Conservation (phyloP, 1,140 invertebrate species). For the Nebria ingens region DNA sequence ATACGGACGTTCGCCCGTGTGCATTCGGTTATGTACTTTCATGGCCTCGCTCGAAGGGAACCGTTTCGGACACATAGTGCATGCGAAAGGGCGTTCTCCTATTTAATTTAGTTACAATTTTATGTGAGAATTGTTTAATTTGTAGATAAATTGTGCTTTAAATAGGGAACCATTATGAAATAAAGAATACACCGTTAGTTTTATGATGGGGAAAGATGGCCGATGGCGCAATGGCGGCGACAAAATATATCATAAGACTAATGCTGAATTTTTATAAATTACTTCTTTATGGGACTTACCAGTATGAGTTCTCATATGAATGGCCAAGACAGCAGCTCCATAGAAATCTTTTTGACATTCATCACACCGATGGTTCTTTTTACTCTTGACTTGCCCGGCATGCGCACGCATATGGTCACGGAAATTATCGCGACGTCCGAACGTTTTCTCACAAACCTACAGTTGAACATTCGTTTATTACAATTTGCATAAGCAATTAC, state of each 20-base stretch:
- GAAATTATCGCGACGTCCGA: conserved; percentile 66
- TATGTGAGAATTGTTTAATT: too few species aligned
- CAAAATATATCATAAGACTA: too few species aligned
- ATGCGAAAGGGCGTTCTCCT: conserved; percentile 52
- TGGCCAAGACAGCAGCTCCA: conserved; percentile 51
- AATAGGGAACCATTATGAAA: too few species aligned
- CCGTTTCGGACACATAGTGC: conserved; percentile 53
- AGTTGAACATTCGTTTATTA: conserved; percentile 12
- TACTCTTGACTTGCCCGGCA: conserved; percentile 51
- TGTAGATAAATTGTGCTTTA: too few species aligned
- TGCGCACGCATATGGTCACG: conserved; percentile 64
- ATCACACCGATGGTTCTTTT: conserved; percentile 52
- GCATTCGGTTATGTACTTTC: conserved; percentile 68
- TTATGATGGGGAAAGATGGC: too few species aligned
- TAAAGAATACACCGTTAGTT: too few species aligned
- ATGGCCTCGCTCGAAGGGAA: conserved; percentile 61
- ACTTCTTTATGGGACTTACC: conserved; percentile 36
- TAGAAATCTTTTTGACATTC: conserved; percentile 61
- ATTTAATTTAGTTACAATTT: too few species aligned
- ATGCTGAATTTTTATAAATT: too few species aligned
- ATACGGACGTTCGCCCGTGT: conserved; percentile 58
- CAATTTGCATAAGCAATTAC: neutral
- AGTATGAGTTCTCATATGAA: conserved; percentile 61
- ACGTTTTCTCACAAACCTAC: conserved; percentile 61
- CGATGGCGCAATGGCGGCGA: too few species aligned